These are phyloP conservation scores for Apodemia zela DNA, from an alignment of 2,888 invertebrate genomes.

Conservation along the genomic window DNA sequence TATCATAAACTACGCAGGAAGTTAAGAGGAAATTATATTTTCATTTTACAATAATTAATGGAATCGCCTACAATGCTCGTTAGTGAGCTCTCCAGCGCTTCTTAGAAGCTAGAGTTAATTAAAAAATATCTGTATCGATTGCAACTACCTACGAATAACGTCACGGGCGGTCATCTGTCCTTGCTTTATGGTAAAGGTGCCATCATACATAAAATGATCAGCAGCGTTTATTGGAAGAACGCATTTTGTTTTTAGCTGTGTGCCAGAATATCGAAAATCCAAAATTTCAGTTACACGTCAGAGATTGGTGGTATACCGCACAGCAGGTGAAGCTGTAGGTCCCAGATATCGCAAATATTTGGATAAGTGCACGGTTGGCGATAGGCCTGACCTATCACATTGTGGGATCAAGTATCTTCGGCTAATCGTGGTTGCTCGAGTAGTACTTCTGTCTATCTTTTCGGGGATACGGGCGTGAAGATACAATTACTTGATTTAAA, in stretches of 20 bases:
- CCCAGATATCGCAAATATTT: no score
- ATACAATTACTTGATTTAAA: no score
- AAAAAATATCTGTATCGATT: slow-evolving; percentile 34
- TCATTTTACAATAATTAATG: slow-evolving; percentile 21
- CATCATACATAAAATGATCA: slow-evolving; percentile 15
- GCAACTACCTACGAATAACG: slow-evolving; percentile 28
- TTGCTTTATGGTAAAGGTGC: slow-evolving; percentile 15
- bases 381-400: no score
- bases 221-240: neutral
- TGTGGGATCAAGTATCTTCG: no score
- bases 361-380: no score
- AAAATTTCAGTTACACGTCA: no score
- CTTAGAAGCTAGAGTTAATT: slow-evolving; percentile 29
- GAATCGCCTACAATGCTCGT: slow-evolving; percentile 28
- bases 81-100: slow-evolving; percentile 29
- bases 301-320: no score
- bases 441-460: no score
- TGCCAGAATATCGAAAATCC: no score
- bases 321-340: no score
- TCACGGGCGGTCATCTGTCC: slow-evolving; percentile 26
- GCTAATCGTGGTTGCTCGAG: no score
- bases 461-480: no score
- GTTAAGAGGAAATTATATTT: slow-evolving; percentile 2
- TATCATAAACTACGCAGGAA: neutral
- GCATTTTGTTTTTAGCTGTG: neutral